These are phyloP conservation scores for Cistogaster globosa DNA, from an alignment of 2,888 invertebrate species.

Conservation along the genomic window DNA sequence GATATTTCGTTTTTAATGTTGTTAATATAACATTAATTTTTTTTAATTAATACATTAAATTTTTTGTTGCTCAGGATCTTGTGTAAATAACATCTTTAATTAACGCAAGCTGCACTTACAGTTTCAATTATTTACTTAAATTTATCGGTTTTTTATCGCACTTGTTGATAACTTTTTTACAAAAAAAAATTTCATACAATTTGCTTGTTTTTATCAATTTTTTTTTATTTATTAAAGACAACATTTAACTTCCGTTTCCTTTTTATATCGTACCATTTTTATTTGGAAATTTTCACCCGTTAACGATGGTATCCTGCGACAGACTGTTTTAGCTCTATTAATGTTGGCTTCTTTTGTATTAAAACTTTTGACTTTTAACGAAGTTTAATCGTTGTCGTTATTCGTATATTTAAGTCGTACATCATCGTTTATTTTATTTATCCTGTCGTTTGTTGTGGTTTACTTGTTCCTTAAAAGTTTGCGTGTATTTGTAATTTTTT, in stretches of 20 bases:
- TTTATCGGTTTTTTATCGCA: neutral
- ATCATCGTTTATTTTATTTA: neutral
- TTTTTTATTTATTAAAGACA: too few relatives aligned
- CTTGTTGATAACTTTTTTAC: conserved; percentile 36
- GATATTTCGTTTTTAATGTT: too few relatives aligned
- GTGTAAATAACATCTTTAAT: too few relatives aligned
- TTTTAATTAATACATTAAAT: neutral
- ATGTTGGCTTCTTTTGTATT: conserved; percentile 41
- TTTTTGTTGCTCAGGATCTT: neutral
- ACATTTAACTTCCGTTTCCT: conserved; percentile 41
- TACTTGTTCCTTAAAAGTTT: neutral
- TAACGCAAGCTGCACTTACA: too few relatives aligned
- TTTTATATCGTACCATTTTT: neutral
- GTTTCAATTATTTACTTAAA: neutral
- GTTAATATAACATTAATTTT: too few relatives aligned
- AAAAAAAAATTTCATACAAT: neutral
- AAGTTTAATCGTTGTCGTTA: conserved; percentile 2
- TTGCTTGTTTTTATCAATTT: neutral
- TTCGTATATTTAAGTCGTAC: conserved; percentile 24
- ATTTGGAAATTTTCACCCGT: neutral
- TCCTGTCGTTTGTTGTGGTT: neutral
- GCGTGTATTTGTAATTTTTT: neutral
- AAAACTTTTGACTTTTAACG: neutral
- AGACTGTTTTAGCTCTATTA: conserved; percentile 45
- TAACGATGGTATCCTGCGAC: conserved; percentile 45